These are phyloP conservation scores for Aproaerema taeniolella DNA, from an alignment of 2,888 invertebrate genomes.

Conservation along the genomic window DNA sequence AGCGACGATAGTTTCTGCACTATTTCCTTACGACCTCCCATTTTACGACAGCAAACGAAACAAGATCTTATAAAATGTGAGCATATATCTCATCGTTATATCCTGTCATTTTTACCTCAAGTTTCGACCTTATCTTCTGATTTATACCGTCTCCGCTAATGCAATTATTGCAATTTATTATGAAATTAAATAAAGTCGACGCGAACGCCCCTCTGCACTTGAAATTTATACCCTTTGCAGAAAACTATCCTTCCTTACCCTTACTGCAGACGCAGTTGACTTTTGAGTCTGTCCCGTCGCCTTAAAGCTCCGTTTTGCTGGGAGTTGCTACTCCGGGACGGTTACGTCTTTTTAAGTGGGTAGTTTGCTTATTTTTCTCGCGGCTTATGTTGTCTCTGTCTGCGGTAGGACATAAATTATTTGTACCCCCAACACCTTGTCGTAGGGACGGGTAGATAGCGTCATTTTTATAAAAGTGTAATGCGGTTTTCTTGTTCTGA, in stretches of 20 bases:
- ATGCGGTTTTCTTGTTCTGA: conserved; percentile 66
- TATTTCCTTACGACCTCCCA: no score
- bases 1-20: no score
- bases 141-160: conserved; percentile 61
- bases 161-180: conserved; percentile 76
- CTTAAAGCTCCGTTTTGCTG: conserved; percentile 45
- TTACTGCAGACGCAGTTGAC: conserved; percentile 38
- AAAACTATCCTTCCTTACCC: conserved; percentile 44
- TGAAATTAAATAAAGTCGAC: conserved; percentile 72
- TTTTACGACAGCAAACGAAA: no score
- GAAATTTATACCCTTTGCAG: conserved; percentile 66
- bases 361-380: conserved; percentile 73
- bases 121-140: conserved; percentile 43
- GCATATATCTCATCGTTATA: no score
- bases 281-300: conserved; percentile 43
- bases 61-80: no score
- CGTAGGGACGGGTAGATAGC: conserved; percentile 55
- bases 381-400: conserved; percentile 67
- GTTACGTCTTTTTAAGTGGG: conserved; percentile 61
- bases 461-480: conserved; percentile 75
- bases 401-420: conserved; percentile 68
- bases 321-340: conserved; percentile 25
- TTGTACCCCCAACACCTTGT: conserved; percentile 69
- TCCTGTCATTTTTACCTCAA: no score
- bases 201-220: conserved; percentile 40